phyloP scores from a whole-genome alignment of 1,140 invertebrate species.

The Mamestra configurata region DNA sequence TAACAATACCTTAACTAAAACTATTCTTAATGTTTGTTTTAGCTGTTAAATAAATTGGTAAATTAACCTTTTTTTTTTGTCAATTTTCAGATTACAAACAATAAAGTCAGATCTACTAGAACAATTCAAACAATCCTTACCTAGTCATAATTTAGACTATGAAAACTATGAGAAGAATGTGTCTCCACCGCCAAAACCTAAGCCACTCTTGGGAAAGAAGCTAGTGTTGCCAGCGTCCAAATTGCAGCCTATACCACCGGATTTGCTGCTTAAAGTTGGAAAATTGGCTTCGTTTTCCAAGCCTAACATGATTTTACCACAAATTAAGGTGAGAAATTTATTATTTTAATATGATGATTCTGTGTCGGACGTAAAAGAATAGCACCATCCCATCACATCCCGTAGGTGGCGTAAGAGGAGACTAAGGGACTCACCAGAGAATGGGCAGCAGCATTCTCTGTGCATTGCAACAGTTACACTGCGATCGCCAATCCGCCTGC shows the following conservation, averaged over 20 bases:
- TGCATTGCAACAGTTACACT: too few species aligned
- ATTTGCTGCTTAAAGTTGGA: conserved; percentile 63
- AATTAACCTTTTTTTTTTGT: conserved; percentile 32
- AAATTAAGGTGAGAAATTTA: conserved; percentile 55
- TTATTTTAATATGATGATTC: too few species aligned
- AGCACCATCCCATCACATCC: too few species aligned
- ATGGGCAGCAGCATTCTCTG: too few species aligned
- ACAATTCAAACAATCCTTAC: conserved; percentile 64
- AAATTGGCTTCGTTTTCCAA: conserved; percentile 39
- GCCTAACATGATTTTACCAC: conserved; percentile 41
- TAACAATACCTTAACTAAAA: too few species aligned
- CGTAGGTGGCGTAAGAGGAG: too few species aligned
- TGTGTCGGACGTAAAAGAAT: too few species aligned
- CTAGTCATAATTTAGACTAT: conserved; percentile 59
- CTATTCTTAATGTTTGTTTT: too few species aligned
- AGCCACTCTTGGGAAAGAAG: conserved; percentile 45
- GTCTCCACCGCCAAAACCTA: conserved; percentile 33
- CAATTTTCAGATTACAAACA: conserved; percentile 66
- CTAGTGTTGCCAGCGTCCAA: conserved; percentile 77
- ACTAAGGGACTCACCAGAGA: too few species aligned
- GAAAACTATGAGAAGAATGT: conserved; percentile 59
- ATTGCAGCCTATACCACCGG: conserved; percentile 72
- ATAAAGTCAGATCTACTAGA: conserved; percentile 65
- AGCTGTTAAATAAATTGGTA: too few species aligned
- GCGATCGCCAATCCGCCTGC: too few species aligned